These are phyloP conservation scores for Brachypteracias leptosomus DNA, from an alignment of 2,113 vertebrate genomes.

Conservation along the genomic window DNA sequence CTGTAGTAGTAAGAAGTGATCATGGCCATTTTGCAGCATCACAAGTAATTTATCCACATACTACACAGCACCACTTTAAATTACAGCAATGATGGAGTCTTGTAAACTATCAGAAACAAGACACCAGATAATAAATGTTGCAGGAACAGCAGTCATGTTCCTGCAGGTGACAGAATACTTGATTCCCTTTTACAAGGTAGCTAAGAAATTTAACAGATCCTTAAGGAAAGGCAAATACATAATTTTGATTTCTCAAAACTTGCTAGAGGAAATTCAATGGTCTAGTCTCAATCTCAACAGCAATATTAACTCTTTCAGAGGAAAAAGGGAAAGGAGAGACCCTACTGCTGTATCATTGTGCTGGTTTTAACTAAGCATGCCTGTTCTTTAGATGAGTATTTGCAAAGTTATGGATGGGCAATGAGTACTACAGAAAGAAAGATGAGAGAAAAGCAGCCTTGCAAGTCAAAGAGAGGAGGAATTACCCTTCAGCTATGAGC, in stretches of 20 bases:
- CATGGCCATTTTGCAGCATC: background rate
- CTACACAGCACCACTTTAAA: background rate
- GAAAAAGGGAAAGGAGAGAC: background rate
- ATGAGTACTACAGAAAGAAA: background rate
- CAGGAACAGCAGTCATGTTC: background rate
- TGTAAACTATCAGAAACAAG: background rate
- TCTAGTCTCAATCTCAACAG: background rate
- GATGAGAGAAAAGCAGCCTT: background rate
- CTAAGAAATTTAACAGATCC: background rate
- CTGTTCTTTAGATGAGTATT: background rate
- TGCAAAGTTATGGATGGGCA: background rate
- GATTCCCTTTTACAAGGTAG: background rate
- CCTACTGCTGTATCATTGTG: background rate
- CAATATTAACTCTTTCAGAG: background rate
- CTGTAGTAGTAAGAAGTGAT: background rate
- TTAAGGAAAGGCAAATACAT: background rate
- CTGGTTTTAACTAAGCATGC: background rate
- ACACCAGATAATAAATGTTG: background rate
- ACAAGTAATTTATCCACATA: background rate
- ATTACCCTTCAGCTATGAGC: background rate
- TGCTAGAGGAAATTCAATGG: background rate
- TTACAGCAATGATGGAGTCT: background rate
- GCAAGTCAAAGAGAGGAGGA: background rate
- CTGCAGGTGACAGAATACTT: background rate
- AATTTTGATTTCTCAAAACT: background rate